Percentiles rank a stretch among this genome's conserved stretches.
phyloP scores from a whole-genome alignment of 1,140 invertebrate genomes.

The Drosophila kohkoa region DNA sequence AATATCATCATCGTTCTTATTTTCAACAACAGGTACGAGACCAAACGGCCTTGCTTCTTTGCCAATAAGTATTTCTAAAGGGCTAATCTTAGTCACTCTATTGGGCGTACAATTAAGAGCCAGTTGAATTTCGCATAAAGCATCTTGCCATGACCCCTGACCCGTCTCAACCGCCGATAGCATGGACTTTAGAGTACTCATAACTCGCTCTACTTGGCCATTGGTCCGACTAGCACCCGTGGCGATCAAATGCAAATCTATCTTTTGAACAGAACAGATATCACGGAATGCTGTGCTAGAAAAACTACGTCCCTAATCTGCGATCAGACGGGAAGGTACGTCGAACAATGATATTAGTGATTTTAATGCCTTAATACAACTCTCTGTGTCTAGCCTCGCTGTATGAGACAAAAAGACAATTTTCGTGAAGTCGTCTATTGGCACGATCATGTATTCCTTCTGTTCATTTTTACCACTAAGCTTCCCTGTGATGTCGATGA shows the following conservation, averaged over 20 bases:
- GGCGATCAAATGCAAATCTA: constrained; percentile 23
- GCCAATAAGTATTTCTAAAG: not conserved
- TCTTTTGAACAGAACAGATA: constrained; percentile 23
- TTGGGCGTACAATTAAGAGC: not conserved
- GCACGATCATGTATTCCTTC: constrained; percentile 23
- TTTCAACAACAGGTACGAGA: too few species aligned
- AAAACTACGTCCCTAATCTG: not conserved
- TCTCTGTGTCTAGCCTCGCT: not conserved
- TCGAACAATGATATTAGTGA: not conserved
- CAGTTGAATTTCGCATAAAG: not conserved
- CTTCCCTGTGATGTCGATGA: constrained; percentile 24
- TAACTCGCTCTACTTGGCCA: not conserved
- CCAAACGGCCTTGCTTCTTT: not conserved
- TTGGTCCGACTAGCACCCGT: not conserved
- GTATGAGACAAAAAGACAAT: constrained; percentile 1
- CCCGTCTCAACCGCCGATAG: not conserved
- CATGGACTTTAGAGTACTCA: not conserved
- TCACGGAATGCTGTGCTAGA: constrained; percentile 9
- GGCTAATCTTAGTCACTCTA: not conserved
- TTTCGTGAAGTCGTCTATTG: constrained; percentile 16
- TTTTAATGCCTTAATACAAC: not conserved
- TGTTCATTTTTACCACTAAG: constrained; percentile 15
- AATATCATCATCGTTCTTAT: too few species aligned
- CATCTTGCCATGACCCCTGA: not conserved
- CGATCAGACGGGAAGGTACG: not conserved